These are phyloP conservation scores for Enteromius radiatus DNA, from an alignment of 2,797 vertebrate species.

Conservation along the genomic window DNA sequence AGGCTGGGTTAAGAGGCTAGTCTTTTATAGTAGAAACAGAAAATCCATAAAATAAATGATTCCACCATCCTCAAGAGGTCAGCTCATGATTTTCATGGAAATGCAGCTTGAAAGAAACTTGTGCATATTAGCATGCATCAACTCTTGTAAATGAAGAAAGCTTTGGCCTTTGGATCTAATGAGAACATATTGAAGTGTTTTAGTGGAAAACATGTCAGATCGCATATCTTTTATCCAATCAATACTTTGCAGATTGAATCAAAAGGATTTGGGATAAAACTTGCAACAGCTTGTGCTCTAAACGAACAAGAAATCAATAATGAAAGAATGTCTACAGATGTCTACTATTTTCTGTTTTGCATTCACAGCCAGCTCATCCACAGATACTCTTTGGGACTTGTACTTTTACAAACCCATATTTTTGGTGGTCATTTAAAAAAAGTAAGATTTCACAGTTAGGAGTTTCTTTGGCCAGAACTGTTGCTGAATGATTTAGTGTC, in stretches of 20 bases:
- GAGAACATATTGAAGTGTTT: conserved; percentile 27
- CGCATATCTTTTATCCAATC: conserved; percentile 22
- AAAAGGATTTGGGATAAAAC: conserved; percentile 21
- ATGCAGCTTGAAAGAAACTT: conserved; percentile 9
- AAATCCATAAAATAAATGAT: conserved; percentile 82
- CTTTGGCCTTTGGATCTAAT: conserved; percentile 29
- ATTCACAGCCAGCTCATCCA: not conserved
- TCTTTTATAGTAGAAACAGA: conserved; percentile 77
- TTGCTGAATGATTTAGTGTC: not conserved
- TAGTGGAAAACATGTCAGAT: conserved; percentile 22
- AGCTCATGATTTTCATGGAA: conserved; percentile 61
- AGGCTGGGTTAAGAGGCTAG: conserved; percentile 76
- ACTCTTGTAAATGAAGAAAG: not conserved
- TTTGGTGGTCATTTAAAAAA: not conserved
- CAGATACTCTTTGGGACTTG: not conserved
- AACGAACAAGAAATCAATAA: conserved; percentile 4
- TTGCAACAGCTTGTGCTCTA: not conserved
- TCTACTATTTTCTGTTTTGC: conserved; percentile 22
- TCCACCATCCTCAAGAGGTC: conserved; percentile 60
- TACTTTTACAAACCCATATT: not conserved
- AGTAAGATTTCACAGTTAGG: not conserved
- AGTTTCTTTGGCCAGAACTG: not conserved
- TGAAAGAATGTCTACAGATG: not conserved
- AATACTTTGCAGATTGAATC: conserved; percentile 23
- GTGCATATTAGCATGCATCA: conserved; percentile 16